A percentile compares a stretch with the other conserved stretches of the same genome.
phyloP scores from a whole-genome alignment of 2,797 vertebrate species.

The Cyclura pinguis region DNA sequence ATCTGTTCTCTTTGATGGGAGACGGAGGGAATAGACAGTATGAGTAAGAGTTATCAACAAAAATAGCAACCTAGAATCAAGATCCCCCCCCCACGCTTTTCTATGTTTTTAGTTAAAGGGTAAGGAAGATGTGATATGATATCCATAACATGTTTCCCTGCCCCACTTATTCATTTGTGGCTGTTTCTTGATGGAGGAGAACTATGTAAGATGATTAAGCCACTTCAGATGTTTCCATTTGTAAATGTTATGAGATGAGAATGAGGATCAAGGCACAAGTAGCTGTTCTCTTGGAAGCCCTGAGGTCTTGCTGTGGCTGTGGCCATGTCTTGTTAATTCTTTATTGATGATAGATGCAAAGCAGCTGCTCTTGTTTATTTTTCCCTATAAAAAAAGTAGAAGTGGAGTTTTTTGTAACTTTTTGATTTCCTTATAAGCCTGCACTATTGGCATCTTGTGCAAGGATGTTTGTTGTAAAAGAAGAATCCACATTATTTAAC shows the following conservation, averaged over 20 bases:
- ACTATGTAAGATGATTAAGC: neutral
- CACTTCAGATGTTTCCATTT: neutral
- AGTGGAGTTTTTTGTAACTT: neutral
- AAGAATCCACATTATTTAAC: neutral
- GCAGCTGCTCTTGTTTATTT: neutral
- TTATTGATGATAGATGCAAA: neutral
- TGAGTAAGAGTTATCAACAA: neutral
- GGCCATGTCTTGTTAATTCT: neutral
- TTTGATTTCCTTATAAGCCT: neutral
- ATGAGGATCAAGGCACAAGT: neutral
- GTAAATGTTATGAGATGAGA: neutral
- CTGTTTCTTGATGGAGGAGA: neutral
- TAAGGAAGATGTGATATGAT: neutral
- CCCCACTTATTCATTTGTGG: neutral
- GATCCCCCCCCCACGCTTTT: neutral
- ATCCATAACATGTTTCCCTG: neutral
- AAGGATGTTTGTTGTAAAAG: neutral
- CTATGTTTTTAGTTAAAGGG: neutral
- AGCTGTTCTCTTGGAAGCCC: neutral
- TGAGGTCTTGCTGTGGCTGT: neutral
- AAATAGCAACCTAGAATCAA: neutral
- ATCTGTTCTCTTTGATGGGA: neutral
- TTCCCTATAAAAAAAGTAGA: neutral
- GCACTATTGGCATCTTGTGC: neutral
- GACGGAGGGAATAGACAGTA: too few species aligned